Evolutionary conservation across 2,113 vertebrate genomes (phyloP), one percentile per base, ranked within the genome.

Genomic region (Channa maculata): DNA sequence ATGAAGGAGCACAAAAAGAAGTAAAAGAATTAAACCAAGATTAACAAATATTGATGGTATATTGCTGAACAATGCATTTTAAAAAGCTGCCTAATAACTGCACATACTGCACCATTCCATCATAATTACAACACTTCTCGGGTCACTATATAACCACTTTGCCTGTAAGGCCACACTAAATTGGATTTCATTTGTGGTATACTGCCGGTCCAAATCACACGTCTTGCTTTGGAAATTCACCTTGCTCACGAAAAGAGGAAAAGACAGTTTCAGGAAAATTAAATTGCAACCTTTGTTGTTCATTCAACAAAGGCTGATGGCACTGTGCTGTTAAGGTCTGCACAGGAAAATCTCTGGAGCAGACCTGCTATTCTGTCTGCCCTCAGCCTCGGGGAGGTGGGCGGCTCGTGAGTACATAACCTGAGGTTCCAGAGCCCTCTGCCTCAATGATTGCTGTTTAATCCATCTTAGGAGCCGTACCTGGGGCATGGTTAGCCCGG

Each of bases 361-460:
- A 77, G 63, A 73, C 55, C 54, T 62, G 51, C 57, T 70, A 64
- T 66, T 67, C 36, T 63, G 51, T 38, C 57, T 63, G 77, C 65
- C 69, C 80, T 69, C 24, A 4, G 65, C 78, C 71, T 86, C 39
- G 2, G 79, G 78, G 72, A 86, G 74, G 77, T 65, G 70, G 39
- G 72, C 43, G 33, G 55, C 55, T 69, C 69, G 55, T 81, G 72
- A 85, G 88, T 80, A 73, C 67, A 77, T 77, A 82, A 83, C 86
- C 74, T 67, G 33, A 14, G 73, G 87, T 55, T 46, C 0, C 0
- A 38, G 54, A 84, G 75, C 62, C 8, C 71, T 83, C 82, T 89
- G 86, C 78, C 81, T 85, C 75, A 75, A 83, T 41, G 66, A 90
- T 88, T 90, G 86, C 74, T 15, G 74, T 86, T 91, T 90, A 91